Evolutionary conservation across 2,888 invertebrate genomes (phyloP).

Genomic region (Eumacrocentrus americanus): DNA sequence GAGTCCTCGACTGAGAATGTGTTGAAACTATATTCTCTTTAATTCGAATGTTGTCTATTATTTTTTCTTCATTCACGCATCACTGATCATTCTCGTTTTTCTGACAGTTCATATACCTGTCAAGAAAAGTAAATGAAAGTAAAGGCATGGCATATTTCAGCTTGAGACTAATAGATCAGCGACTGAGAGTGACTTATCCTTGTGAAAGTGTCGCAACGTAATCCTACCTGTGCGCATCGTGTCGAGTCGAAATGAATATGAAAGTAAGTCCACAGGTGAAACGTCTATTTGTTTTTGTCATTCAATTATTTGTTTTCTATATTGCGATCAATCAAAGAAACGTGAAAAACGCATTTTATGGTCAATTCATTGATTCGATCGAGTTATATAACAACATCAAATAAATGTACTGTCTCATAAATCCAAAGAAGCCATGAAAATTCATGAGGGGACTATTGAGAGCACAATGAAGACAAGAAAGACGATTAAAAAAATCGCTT

Average conservation of each 20-base stretch:
- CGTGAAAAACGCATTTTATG: neutral
- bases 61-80: neutral
- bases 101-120: neutral
- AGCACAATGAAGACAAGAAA: too few relatives aligned
- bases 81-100: slow-evolving; percentile 5
- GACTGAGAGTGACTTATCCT: slow-evolving; percentile 14
- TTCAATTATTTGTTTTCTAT: too few relatives aligned
- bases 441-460: too few relatives aligned
- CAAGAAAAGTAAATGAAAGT: neutral
- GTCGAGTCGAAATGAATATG: slow-evolving; percentile 16
- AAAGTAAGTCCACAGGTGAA: slow-evolving; percentile 21
- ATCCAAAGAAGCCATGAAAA: neutral
- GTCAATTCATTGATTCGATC: neutral
- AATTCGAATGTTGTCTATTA: neutral
- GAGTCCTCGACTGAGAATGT: slow-evolving; percentile 1
- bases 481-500: too few relatives aligned
- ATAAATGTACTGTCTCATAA: neutral
- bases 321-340: neutral
- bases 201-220: slow-evolving; percentile 30
- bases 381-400: neutral
- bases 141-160: neutral
- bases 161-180: neutral
- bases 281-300: slow-evolving; percentile 6
- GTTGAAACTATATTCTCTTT: neutral
- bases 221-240: slow-evolving; percentile 23